Base-by-base conservation (phyloP, 2,888 invertebrate genomes). In the Hypsopygia costalis region DNA sequence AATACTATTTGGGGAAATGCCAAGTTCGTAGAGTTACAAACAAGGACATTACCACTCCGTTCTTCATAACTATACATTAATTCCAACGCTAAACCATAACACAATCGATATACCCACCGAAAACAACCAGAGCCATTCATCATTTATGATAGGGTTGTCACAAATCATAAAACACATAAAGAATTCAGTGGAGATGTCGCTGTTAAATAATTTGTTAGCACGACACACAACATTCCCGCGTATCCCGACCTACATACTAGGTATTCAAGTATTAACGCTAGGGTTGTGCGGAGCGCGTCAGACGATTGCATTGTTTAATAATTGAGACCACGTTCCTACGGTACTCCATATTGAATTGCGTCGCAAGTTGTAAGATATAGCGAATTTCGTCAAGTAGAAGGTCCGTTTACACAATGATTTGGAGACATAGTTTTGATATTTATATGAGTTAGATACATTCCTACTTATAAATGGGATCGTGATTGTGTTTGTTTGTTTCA, bases 261-360 rank as follows among this genome's bases (percentile, higher is more conserved):
- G 73, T 78, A 69, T 74, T 83, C 78, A 83, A 83, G 83, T 85
- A 85, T 86, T 86, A 76, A 86, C 71, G 75, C 67, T 70, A 71
- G 75, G 75, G 79, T 66, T 71, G 75, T 64, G 51, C 64, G 52
- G 58, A 59, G 58, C 56, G 64, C 60, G 49, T 44, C 48, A 55
- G 67, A 64, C 81, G 82, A 83, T 82, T 83, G 82, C 81, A 77
- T 81, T 79, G 76, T 73, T 85, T 81, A 86, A 85, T 86, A 85
- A 85, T 86, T 81, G 80, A 85, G 67, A 64, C 68, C 71, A 58
- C 71, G 71, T 71, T 70, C 73, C 76, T 52, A 54, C 68, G 62
- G 69, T 69, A 58, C 69, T 65, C 59, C 57, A 46, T 54, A 52
- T 60, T 56, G 46, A 45, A 32, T 25, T 25, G 21, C 47, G 57